Base-by-base conservation (phyloP, 2,797 vertebrate genomes). In the Hapalemur alaotrensis region DNA sequence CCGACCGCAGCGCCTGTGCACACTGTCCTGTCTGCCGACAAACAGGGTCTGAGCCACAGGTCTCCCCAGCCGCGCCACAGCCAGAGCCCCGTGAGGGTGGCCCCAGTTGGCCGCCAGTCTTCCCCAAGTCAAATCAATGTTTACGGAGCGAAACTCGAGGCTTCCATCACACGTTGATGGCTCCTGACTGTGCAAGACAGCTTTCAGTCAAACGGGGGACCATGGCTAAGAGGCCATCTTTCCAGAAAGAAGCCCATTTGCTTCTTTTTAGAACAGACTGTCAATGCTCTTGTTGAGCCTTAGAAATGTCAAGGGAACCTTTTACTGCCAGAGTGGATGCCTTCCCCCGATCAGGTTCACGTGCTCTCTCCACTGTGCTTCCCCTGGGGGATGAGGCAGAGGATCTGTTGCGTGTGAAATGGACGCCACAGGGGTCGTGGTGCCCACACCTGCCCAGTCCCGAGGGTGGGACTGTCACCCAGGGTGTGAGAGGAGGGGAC, bases 181-280 rank as follows among this genome's bases (percentile, higher is more conserved):
- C 41, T 90, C 88, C 69, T 76, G 73, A 79, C 11, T 1, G 1
- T 1, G 1, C 48, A 83, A 69, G 85, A 83, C 70, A 78, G 50
- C 81, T 94, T 84, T 93, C 59, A 84, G 72, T 88, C 87, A 84
- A 69, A 72, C 8, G 38, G 41, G 22, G 35, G 2, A 59, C 59
- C 1, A 4, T 0, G 0, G 81, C 81, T 76, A 83, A 93, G 93
- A 80, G 85, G 41, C 20, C 59, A n/a, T 76, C 67, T 92, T 95
- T 93, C 48, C 48, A 88, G 69, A 76, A 92, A 91, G 90, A 63
- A 65, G 43, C 23, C 80, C 57, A 46, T 57, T 95, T 5, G 5
- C 46, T 84, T 93, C 86, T 90, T 92, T 93, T 80, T 38, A 41
- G 97, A 95, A 90, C 78, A 78, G 84, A 85, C 67, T 96, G 95